Evolutionary conservation across 2,888 invertebrate species (phyloP).

Genomic region (Cremastinae sp.): DNA sequence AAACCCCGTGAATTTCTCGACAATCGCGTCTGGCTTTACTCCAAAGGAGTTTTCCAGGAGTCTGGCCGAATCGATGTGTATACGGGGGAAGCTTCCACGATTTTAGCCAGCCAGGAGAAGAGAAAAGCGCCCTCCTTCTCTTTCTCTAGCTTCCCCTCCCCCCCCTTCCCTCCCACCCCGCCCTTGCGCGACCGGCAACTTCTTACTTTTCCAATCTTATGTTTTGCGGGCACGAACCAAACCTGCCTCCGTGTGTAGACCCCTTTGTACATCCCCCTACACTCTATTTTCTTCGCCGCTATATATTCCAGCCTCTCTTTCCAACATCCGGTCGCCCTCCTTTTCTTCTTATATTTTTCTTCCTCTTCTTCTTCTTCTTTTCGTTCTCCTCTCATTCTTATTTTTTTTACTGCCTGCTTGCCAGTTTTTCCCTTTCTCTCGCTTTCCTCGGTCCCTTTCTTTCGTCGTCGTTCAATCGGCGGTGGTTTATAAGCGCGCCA

Average conservation of each 20-base stretch:
- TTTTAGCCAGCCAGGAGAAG: not conserved
- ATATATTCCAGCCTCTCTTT: constrained; percentile 8
- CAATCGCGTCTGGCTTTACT: constrained; percentile 74
- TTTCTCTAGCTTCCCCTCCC: too few relatives aligned
- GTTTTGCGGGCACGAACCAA: constrained; percentile 54
- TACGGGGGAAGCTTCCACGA: constrained; percentile 22
- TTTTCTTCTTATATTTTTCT: too few relatives aligned
- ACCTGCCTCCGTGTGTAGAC: constrained; percentile 14
- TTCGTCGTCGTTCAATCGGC: not conserved
- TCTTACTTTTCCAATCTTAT: constrained; percentile 66
- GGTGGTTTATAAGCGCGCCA: not conserved
- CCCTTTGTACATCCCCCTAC: constrained; percentile 11
- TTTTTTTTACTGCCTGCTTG: not conserved
- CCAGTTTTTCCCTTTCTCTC: constrained; percentile 3
- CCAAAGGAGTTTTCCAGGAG: constrained; percentile 71
- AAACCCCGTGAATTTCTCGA: constrained; percentile 70
- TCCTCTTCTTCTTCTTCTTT: not conserved
- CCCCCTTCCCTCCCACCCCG: too few relatives aligned
- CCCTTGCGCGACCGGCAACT: constrained; percentile 54
- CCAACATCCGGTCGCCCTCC: not conserved
- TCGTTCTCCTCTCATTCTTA: not conserved
- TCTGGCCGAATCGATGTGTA: constrained; percentile 35
- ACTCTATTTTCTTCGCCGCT: not conserved
- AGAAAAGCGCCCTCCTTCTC: too few relatives aligned
- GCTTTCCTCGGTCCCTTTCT: too few relatives aligned